These are phyloP conservation scores for Drosophila pseudotalamancana DNA, from an alignment of 2,888 invertebrate genomes.

Conservation along the genomic window DNA sequence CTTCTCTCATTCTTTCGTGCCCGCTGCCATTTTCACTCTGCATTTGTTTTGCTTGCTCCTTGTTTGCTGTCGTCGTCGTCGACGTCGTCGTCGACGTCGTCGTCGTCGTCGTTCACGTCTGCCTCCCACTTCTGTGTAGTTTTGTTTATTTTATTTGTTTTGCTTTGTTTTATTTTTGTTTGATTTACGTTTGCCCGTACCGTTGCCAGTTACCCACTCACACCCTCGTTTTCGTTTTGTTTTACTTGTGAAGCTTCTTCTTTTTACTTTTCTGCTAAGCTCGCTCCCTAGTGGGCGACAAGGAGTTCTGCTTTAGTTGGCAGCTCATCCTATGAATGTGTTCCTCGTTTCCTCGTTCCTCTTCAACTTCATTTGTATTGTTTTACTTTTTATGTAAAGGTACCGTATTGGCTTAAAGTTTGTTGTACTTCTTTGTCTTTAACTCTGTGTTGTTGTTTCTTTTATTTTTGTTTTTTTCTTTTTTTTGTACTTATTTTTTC, in stretches of 20 bases:
- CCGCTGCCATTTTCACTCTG: slow-evolving; percentile 26
- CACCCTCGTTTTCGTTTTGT: slow-evolving; percentile 44
- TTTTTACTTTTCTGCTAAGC: slow-evolving; percentile 16
- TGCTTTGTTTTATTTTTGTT: slow-evolving; percentile 76
- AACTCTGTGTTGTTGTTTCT: slow-evolving; percentile 30
- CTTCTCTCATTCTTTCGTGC: slow-evolving; percentile 43
- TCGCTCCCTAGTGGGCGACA: slow-evolving; percentile 18
- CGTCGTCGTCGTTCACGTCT: slow-evolving; percentile 63
- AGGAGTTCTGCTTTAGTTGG: slow-evolving; percentile 55
- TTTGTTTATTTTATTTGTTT: slow-evolving; percentile 79
- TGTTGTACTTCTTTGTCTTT: slow-evolving; percentile 68
- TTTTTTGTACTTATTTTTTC: slow-evolving; percentile 62
- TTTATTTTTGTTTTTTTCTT: not conserved
- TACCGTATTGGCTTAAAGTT: slow-evolving; percentile 76
- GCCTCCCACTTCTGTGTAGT: slow-evolving; percentile 75
- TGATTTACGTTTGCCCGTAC: slow-evolving; percentile 72
- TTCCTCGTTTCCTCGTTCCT: slow-evolving; percentile 1
- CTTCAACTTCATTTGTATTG: slow-evolving; percentile 66
- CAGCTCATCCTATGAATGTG: slow-evolving; percentile 35
- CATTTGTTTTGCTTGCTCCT: slow-evolving; percentile 54
- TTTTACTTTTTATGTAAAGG: slow-evolving; percentile 61
- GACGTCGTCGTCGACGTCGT: slow-evolving; percentile 13
- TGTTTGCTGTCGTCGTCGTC: slow-evolving; percentile 63
- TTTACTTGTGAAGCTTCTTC: slow-evolving; percentile 60
- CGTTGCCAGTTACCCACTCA: slow-evolving; percentile 35